phyloP scores from a whole-genome alignment of 2,113 vertebrate genomes.

The Dicaeum eximium region DNA sequence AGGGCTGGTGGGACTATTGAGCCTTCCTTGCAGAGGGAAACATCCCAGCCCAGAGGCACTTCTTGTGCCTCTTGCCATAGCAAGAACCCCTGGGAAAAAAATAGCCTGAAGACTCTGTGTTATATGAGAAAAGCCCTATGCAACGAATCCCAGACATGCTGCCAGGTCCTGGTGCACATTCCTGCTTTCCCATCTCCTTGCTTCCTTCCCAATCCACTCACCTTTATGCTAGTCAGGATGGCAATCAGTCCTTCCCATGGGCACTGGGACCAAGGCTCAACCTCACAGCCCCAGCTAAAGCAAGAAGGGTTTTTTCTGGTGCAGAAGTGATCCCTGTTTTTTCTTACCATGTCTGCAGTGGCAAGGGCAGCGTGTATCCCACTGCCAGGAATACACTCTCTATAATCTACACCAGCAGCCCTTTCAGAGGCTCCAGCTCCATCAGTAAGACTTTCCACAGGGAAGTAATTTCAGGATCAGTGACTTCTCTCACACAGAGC shows the following conservation, averaged over 20 bases:
- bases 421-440: neutral
- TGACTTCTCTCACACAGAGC: neutral
- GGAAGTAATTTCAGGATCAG: neutral
- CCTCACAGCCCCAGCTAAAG: neutral
- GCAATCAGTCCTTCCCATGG: neutral
- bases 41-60: neutral
- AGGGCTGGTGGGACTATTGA: neutral
- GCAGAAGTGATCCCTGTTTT: neutral
- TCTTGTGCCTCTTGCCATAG: neutral
- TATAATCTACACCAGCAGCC: neutral
- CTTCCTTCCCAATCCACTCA: neutral
- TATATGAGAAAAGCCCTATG: fast-evolving
- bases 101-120: fast-evolving
- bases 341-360: fast-evolving
- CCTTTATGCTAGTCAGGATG: neutral
- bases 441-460: neutral
- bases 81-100: neutral
- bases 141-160: fast-evolving
- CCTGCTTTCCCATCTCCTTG: neutral
- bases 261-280: neutral
- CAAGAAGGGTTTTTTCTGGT: neutral
- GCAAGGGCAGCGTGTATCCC: neutral
- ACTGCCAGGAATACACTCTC: neutral
- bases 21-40: neutral
- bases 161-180: neutral